Base-by-base conservation (phyloP, 1,140 invertebrate genomes). In the Pogonus chalceus region DNA sequence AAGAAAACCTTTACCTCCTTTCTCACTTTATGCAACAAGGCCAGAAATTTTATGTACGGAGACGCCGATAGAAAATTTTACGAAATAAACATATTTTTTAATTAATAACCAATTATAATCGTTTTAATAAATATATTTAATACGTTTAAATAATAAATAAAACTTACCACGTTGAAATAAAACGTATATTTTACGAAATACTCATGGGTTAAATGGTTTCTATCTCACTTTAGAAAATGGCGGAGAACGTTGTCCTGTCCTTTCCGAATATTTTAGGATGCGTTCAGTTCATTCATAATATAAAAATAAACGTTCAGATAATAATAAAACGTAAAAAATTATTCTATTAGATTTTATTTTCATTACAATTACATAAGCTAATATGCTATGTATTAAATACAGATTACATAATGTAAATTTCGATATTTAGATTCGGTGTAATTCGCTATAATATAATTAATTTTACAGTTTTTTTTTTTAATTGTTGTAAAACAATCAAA, bases 201-300 rank as follows among this genome's bases (percentile, higher is more conserved):
- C 18, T 12, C 37, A 43, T 43, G 9, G 18, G 18, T 12, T 43
- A 4, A 43, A 43, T 43, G 37, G 37, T 16, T 43, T 43, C 37
- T 43, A 43, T 43, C 37, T 43, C 37, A 43, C 37, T 43, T 43
- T 43, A 43, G 7, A 43, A 43, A 43, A 43, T 43, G 37, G 37
- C 37, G 37, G 9, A 43, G 18, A 43, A 43, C 37, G 37, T 18
- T 43, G 37, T 43, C 37, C 37, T 43, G 4, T 18, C n/a, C n/a
- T n/a, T n/a, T 18, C 9, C 37, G 9, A 43, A 43, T 4, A 10
- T 43, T 10, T 43, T 18, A 9, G 37, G 37, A 4, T 43, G 37
- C 37, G 37, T 43, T 43, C 18, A 4, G 26, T 43, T 43, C 7
- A 43, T 43, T 43, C 18, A 9, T 43, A 12, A 43, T 31, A 31